phyloP scores from a whole-genome alignment of 2,888 invertebrate species.

The Liodrosophila aerea region DNA sequence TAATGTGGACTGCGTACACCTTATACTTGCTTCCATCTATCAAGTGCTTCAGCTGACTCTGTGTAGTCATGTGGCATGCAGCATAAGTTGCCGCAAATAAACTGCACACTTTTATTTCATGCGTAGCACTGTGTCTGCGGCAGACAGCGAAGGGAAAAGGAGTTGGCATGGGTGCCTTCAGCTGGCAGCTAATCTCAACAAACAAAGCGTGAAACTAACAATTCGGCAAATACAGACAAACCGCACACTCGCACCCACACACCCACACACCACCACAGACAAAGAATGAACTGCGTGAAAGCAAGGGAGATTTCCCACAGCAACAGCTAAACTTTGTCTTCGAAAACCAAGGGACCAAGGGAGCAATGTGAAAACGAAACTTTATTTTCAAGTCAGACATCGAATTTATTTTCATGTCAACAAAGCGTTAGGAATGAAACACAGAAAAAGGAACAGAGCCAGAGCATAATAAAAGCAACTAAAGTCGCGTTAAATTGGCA shows the following conservation, averaged over 20 bases:
- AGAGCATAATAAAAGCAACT: constrained; percentile 3
- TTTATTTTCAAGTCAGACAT: constrained; percentile 74
- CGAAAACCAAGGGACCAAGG: background rate
- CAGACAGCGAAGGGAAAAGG: background rate
- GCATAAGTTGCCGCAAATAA: constrained; percentile 67
- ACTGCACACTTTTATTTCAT: constrained; percentile 63
- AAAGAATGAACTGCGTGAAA: constrained; percentile 1
- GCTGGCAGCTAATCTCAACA: constrained; percentile 45
- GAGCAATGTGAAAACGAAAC: constrained; percentile 56
- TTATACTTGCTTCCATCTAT: too few relatives aligned
- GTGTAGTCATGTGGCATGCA: too few relatives aligned
- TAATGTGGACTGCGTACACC: constrained; percentile 46
- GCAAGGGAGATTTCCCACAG: too few relatives aligned
- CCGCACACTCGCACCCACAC: constrained; percentile 36
- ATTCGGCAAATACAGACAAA: constrained; percentile 72
- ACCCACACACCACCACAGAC: constrained; percentile 4
- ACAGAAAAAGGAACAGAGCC: too few relatives aligned
- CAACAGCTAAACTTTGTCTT: too few relatives aligned
- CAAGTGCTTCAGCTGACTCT: too few relatives aligned
- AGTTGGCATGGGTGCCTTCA: constrained; percentile 4
- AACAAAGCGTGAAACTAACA: constrained; percentile 64
- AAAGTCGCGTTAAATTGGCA: constrained; percentile 57
- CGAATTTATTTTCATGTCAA: constrained; percentile 72
- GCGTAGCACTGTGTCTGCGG: constrained; percentile 28
- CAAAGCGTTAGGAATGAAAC: constrained; percentile 33